These are phyloP conservation scores for Myathropa florea DNA, from an alignment of 2,888 invertebrate species.

Conservation along the genomic window DNA sequence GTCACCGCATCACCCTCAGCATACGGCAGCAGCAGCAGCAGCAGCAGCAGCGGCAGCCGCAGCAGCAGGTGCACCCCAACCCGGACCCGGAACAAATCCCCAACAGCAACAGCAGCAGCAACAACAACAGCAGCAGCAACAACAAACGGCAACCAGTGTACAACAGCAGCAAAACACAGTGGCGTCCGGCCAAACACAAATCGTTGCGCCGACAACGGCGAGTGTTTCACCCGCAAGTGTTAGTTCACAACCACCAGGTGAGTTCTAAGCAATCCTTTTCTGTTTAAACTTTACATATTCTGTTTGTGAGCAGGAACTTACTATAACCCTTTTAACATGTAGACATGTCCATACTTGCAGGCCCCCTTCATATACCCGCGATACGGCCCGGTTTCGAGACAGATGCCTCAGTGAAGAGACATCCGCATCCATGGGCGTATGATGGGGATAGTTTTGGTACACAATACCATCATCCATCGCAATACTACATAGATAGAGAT, in stretches of 20 bases:
- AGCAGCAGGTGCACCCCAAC: constrained; percentile 77
- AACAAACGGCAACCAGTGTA: constrained; percentile 71
- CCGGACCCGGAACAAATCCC: constrained; percentile 76
- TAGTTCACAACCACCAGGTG: constrained; percentile 81
- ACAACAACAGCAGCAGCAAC: constrained; percentile 74
- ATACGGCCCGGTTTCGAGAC: constrained; percentile 86
- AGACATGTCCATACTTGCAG: constrained; percentile 84
- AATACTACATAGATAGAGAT: constrained; percentile 80
- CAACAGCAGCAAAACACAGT: constrained; percentile 80
- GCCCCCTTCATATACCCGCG: constrained; percentile 93
- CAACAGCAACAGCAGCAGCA: constrained; percentile 75
- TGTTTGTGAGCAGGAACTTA: not conserved
- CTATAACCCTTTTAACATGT: constrained; percentile 70
- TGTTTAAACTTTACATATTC: not conserved
- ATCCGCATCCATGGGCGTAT: constrained; percentile 80
- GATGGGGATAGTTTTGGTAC: constrained; percentile 79
- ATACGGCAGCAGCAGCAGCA: constrained; percentile 76
- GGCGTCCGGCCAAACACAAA: constrained; percentile 80
- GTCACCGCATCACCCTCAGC: constrained; percentile 74
- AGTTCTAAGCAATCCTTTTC: constrained; percentile 64
- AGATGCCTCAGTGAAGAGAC: constrained; percentile 80
- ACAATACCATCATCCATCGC: constrained; percentile 79
- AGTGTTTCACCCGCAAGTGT: constrained; percentile 84
- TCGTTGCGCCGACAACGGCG: constrained; percentile 83
- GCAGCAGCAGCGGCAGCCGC: constrained; percentile 76